These are phyloP conservation scores for Cyprinodon diabolis DNA, from an alignment of 2,797 vertebrate genomes.

Conservation along the genomic window DNA sequence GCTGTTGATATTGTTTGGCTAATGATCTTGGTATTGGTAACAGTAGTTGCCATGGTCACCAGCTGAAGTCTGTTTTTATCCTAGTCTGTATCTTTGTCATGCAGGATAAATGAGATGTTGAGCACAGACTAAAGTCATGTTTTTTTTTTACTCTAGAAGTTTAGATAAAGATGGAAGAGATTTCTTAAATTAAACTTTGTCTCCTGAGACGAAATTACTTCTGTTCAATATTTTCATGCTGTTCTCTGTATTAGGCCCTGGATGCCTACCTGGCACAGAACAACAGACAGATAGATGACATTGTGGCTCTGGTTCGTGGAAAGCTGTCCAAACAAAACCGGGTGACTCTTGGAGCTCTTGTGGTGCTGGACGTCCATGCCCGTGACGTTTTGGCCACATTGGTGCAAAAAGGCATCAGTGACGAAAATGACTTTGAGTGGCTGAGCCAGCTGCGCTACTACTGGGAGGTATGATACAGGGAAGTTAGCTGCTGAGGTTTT, in stretches of 20 bases:
- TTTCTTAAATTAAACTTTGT: conserved; percentile 11
- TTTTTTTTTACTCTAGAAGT: neutral
- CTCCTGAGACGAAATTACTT: conserved; percentile 2
- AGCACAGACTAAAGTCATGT: neutral
- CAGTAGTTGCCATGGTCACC: neutral
- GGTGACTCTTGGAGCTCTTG: conserved; percentile 87
- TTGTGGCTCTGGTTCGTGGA: conserved; percentile 87
- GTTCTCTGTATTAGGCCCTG: conserved; percentile 75
- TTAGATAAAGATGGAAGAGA: conserved; percentile 20
- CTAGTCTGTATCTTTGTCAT: too few species aligned
- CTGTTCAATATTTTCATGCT: neutral
- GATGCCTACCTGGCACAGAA: conserved; percentile 83
- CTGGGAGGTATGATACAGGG: conserved; percentile 82
- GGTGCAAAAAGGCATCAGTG: conserved; percentile 84
- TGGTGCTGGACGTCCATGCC: conserved; percentile 88
- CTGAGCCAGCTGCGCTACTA: conserved; percentile 91
- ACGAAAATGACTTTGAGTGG: conserved; percentile 92
- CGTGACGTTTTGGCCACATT: conserved; percentile 85
- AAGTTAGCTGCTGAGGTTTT: neutral
- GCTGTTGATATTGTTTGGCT: too few species aligned
- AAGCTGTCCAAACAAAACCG: conserved; percentile 90
- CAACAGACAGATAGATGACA: conserved; percentile 90
- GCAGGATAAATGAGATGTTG: neutral
- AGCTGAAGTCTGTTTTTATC: too few species aligned
- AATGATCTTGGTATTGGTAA: neutral